Percentiles rank a stretch among this genome's conserved stretches.
Conservation (phyloP, 2,797 vertebrate genomes). For the Scleropages formosus region DNA sequence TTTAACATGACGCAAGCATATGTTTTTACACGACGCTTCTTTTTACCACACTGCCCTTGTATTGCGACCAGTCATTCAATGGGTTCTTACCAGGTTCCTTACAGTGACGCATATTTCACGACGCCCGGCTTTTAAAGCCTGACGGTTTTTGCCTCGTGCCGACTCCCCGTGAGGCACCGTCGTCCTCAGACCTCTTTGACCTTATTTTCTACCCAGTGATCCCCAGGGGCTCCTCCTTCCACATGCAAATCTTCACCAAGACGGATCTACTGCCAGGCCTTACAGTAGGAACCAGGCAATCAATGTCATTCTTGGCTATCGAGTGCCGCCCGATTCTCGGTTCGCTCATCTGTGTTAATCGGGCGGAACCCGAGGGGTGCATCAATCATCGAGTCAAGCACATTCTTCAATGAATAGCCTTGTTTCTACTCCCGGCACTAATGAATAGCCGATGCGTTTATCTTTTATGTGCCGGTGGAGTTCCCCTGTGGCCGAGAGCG, state of each 20-base stretch:
- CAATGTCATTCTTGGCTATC: slow-evolving; percentile 54
- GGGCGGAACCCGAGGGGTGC: slow-evolving; percentile 53
- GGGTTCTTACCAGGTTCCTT: not conserved
- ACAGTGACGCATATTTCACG: not conserved
- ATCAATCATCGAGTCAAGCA: slow-evolving; percentile 67
- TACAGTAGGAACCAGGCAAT: slow-evolving; percentile 67
- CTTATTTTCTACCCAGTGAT: slow-evolving; percentile 65
- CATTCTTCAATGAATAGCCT: slow-evolving; percentile 60
- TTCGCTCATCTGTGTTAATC: slow-evolving; percentile 60
- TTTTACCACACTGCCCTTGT: not conserved
- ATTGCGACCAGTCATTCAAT: no score
- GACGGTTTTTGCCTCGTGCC: not conserved
- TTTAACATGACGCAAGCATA: not conserved
- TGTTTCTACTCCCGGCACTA: slow-evolving; percentile 46
- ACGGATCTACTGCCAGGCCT: slow-evolving; percentile 62
- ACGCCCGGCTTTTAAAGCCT: not conserved
- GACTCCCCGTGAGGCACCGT: slow-evolving; percentile 47
- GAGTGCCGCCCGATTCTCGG: slow-evolving; percentile 53
- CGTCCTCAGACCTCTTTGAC: slow-evolving; percentile 48
- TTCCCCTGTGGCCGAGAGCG: slow-evolving; percentile 22
- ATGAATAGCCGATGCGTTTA: slow-evolving; percentile 47
- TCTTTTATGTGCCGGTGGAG: slow-evolving; percentile 40
- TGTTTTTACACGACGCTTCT: not conserved
- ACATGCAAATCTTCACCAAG: slow-evolving; percentile 64
- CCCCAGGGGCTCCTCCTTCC: slow-evolving; percentile 45